A percentile compares a stretch with the other conserved stretches of the same genome.
phyloP scores from a whole-genome alignment of 1,140 invertebrate genomes.

The Triops longicaudatus region DNA sequence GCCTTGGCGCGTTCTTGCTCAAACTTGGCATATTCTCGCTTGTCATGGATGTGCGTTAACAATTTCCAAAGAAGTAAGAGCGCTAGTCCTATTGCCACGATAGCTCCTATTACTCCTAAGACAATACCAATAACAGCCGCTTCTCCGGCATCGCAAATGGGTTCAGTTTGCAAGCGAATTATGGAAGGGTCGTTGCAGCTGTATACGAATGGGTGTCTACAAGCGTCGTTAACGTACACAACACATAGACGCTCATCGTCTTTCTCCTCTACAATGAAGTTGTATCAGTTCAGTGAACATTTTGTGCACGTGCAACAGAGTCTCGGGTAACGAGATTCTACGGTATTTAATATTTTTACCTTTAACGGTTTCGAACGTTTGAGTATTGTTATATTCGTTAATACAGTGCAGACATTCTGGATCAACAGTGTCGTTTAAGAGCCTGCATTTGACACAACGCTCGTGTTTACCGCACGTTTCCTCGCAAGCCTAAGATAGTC shows the following conservation, averaged over 20 bases:
- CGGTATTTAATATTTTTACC: not conserved
- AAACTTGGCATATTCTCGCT: slow-evolving; percentile 25
- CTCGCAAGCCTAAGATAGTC: not conserved
- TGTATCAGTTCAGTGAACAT: not conserved
- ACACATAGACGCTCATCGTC: not conserved
- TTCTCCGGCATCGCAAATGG: not conserved
- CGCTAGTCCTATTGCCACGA: slow-evolving; percentile 18
- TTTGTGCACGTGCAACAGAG: no score
- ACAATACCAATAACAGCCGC: not conserved
- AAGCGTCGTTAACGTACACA: not conserved
- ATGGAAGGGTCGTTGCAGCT: not conserved
- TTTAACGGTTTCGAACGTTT: not conserved
- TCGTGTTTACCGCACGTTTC: slow-evolving; percentile 9
- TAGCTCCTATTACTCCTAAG: slow-evolving; percentile 16
- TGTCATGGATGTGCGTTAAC: slow-evolving; percentile 21
- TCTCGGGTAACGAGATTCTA: no score
- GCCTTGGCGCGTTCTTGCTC: slow-evolving; percentile 18
- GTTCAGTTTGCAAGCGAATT: not conserved
- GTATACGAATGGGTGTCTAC: not conserved
- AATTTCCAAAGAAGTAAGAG: slow-evolving; percentile 23
- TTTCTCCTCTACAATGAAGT: not conserved
- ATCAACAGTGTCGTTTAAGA: not conserved
- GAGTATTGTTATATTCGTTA: not conserved
- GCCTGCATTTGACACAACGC: not conserved
- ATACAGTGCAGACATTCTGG: slow-evolving; percentile 5